Evolutionary conservation across 2,888 invertebrate species (phyloP).

Genomic region (Zonitis immaculata): DNA sequence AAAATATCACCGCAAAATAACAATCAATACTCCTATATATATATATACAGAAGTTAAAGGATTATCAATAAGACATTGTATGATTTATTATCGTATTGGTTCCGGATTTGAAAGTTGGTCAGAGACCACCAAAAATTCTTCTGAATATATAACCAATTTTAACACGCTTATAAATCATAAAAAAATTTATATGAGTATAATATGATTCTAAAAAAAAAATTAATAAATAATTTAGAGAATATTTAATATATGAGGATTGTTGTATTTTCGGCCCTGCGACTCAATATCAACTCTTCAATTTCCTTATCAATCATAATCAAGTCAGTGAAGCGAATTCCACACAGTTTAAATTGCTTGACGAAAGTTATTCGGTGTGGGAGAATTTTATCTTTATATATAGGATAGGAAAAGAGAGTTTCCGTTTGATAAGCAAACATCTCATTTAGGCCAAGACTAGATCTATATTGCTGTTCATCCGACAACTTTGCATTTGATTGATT

Average conservation of each 20-base stretch:
- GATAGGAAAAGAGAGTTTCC: conserved; percentile 43
- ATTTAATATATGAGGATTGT: no score
- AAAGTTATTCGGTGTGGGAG: conserved; percentile 38
- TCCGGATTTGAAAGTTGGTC: conserved; percentile 34
- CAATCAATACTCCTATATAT: conserved; percentile 29
- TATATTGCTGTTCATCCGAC: conserved; percentile 32
- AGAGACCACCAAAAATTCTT: conserved; percentile 18
- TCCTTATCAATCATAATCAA: conserved; percentile 51
- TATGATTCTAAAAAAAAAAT: no score
- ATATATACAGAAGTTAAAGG: conserved; percentile 34
- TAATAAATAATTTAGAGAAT: no score
- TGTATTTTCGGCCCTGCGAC: no score
- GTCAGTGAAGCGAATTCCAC: conserved; percentile 46
- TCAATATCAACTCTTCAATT: conserved; percentile 37
- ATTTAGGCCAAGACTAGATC: conserved; percentile 39
- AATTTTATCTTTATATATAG: conserved; percentile 49
- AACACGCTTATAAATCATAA: background rate
- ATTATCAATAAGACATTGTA: conserved; percentile 34
- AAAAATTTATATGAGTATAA: no score
- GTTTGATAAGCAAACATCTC: conserved; percentile 47
- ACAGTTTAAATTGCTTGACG: conserved; percentile 44
- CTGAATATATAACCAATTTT: background rate
- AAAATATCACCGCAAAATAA: conserved; percentile 28
- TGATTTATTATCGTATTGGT: conserved; percentile 38
- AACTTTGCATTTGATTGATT: conserved; percentile 36